Conservation (phyloP, 2,113 vertebrate species). For the Rallus limicola region DNA sequence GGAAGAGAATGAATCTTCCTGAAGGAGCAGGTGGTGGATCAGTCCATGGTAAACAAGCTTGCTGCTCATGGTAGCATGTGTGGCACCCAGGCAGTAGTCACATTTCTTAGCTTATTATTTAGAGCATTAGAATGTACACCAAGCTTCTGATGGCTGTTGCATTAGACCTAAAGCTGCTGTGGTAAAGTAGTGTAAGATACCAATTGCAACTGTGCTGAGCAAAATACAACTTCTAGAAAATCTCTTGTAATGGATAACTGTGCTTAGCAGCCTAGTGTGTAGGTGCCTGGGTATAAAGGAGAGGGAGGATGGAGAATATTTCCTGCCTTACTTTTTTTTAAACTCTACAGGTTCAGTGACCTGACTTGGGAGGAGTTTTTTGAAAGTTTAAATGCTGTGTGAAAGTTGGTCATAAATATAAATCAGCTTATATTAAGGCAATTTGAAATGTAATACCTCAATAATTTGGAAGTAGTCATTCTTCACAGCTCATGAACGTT, state of each 20-base stretch:
- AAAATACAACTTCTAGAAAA: neutral
- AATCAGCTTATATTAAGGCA: conserved; percentile 36
- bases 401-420: conserved; percentile 15
- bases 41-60: neutral
- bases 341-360: neutral
- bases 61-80: fast-evolving
- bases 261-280: neutral
- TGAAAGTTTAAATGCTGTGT: neutral
- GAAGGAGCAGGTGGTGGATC: neutral
- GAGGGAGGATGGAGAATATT: neutral
- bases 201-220: neutral
- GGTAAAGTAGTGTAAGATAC: no score
- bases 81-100: neutral
- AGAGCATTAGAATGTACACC: neutral
- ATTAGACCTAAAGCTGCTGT: neutral
- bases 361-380: conserved; percentile 8
- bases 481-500: conserved; percentile 27
- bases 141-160: neutral
- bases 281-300: neutral
- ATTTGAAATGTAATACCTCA: conserved; percentile 42
- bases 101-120: neutral
- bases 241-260: neutral
- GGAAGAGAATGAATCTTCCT: neutral
- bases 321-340: neutral
- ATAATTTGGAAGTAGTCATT: conserved; percentile 44